phyloP scores from a whole-genome alignment of 2,888 invertebrate species.

The Furcula furcula region DNA sequence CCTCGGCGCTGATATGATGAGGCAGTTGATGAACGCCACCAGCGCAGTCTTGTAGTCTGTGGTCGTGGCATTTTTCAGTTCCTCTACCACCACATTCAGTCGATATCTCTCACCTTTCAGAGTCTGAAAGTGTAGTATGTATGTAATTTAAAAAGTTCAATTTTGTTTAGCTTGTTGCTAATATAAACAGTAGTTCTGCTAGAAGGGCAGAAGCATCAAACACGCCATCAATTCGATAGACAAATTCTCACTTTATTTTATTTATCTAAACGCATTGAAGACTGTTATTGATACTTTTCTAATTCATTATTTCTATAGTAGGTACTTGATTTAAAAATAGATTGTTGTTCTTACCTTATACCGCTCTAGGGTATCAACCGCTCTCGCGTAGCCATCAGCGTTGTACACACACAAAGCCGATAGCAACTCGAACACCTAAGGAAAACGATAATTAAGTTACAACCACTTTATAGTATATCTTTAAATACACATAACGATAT shows the following conservation, averaged over 20 bases:
- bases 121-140: constrained; percentile 81
- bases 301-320: no score
- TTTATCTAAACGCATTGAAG: no score
- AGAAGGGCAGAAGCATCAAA: no score
- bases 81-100: constrained; percentile 92
- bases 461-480: no score
- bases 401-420: constrained; percentile 97
- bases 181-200: no score
- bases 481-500: no score
- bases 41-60: constrained; percentile 95
- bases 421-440: constrained; percentile 93
- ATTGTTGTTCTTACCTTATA: constrained; percentile 89
- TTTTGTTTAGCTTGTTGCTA: no score
- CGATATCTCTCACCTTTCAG: constrained; percentile 94
- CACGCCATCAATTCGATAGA: no score
- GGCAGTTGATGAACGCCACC: constrained; percentile 97
- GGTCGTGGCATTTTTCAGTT: constrained; percentile 89
- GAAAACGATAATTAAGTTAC: constrained; percentile 1
- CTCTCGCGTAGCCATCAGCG: constrained; percentile 92
- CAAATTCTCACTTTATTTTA: no score
- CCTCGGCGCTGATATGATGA: constrained; percentile 94
- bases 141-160: no score
- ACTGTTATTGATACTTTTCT: no score
- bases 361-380: constrained; percentile 94
- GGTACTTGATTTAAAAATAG: no score